Evolutionary conservation across 2,113 vertebrate species (phyloP).

Genomic region (Clarias macrocephalus): DNA sequence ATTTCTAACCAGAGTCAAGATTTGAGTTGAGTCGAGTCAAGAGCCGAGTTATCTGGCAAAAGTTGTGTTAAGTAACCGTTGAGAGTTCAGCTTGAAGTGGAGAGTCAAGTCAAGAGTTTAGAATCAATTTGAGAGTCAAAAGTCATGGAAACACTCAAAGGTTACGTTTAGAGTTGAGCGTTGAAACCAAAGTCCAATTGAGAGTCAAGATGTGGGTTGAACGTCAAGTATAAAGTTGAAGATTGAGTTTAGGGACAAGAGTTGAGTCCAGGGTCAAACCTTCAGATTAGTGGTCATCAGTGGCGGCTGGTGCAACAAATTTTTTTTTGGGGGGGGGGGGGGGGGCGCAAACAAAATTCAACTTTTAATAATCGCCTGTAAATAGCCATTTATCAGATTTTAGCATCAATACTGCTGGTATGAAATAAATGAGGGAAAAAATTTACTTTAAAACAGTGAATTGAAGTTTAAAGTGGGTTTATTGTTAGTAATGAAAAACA

Average conservation of each 20-base stretch:
- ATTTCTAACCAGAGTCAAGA: constrained; percentile 20
- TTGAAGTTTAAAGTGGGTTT: no score
- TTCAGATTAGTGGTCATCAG: no score
- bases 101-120: not conserved
- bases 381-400: no score
- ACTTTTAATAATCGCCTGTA: no score
- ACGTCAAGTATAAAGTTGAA: not conserved
- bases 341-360: no score
- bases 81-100: not conserved
- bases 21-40: not conserved
- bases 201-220: not conserved
- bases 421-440: no score
- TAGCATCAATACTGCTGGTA: no score
- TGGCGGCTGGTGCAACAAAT: no score
- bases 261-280: no score
- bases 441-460: no score
- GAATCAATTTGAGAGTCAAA: not conserved
- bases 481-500: no score
- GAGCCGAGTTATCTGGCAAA: not conserved
- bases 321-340: no score
- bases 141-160: not conserved
- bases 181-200: not conserved
- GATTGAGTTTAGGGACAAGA: not conserved
- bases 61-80: not conserved
- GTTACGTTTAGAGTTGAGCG: not conserved